Evolutionary conservation across 2,888 invertebrate species (phyloP).

Genomic region (Ischnura elegans): DNA sequence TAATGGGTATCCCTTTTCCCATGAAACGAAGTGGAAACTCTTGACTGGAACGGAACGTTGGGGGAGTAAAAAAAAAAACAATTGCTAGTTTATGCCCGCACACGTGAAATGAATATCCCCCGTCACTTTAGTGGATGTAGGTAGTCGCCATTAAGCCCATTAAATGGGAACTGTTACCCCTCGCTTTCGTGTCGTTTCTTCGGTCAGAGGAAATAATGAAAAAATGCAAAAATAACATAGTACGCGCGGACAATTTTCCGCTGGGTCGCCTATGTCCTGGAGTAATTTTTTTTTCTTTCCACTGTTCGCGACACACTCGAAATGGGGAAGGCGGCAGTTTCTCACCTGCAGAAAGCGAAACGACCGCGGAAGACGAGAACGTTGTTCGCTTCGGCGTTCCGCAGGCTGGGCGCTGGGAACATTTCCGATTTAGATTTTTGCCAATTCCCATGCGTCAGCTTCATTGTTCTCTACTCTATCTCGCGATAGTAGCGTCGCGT

Average conservation of each 20-base stretch:
- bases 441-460: constrained; percentile 24
- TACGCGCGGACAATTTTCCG: not conserved
- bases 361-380: not conserved
- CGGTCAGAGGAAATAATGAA: not conserved
- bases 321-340: not conserved
- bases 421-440: constrained; percentile 35
- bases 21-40: not conserved
- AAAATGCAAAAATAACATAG: not conserved
- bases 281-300: not conserved
- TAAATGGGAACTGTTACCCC: not conserved
- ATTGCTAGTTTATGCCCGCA: not conserved
- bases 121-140: not conserved
- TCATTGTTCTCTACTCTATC: constrained; percentile 20
- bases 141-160: not conserved
- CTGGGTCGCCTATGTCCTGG: not conserved
- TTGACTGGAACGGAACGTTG: not conserved
- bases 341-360: constrained; percentile 14
- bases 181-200: not conserved
- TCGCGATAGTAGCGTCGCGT: not conserved
- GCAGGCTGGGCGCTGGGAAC: not conserved
- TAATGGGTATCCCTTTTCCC: constrained; percentile 6
- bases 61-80: not conserved
- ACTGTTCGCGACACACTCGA: too few relatives aligned
- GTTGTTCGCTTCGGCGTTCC: not conserved
- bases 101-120: not conserved